Percentiles rank a stretch among this genome's conserved stretches.
phyloP scores from a whole-genome alignment of 1,140 invertebrate species.

The Heliothis subflexa region DNA sequence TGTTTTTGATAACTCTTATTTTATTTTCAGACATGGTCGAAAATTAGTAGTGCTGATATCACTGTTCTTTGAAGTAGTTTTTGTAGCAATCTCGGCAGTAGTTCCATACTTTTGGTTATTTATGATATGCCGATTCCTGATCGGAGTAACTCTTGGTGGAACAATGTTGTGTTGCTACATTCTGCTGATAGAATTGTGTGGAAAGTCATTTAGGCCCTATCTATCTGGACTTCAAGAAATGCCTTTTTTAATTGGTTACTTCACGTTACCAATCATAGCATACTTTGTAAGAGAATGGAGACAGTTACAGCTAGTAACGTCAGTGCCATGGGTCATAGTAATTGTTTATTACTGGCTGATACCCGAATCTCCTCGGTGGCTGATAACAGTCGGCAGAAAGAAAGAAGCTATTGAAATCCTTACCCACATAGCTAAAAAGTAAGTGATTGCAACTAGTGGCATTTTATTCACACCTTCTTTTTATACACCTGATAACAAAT shows the following conservation, averaged over 20 bases:
- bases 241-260: conserved; percentile 82
- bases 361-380: conserved; percentile 80
- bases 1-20: conserved; percentile 55
- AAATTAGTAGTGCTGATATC: conserved; percentile 87
- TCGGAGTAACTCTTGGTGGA: conserved; percentile 87
- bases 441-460: conserved; percentile 42
- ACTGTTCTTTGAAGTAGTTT: conserved; percentile 85
- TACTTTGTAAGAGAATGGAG: conserved; percentile 90
- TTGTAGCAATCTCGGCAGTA: conserved; percentile 87
- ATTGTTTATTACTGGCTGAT: conserved; percentile 70
- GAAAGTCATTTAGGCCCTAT: conserved; percentile 77
- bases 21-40: conserved; percentile 87
- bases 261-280: conserved; percentile 88
- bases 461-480: neutral
- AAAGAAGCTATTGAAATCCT: conserved; percentile 71
- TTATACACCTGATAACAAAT: neutral
- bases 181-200: conserved; percentile 82
- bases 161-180: conserved; percentile 88
- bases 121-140: conserved; percentile 86
- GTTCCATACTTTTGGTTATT: conserved; percentile 88
- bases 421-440: conserved; percentile 74
- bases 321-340: conserved; percentile 83
- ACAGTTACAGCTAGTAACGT: conserved; percentile 88
- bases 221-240: conserved; percentile 67
- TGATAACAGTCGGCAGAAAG: conserved; percentile 73